Conservation (phyloP, 2,888 invertebrate genomes). For the Boloria euphrosyne region DNA sequence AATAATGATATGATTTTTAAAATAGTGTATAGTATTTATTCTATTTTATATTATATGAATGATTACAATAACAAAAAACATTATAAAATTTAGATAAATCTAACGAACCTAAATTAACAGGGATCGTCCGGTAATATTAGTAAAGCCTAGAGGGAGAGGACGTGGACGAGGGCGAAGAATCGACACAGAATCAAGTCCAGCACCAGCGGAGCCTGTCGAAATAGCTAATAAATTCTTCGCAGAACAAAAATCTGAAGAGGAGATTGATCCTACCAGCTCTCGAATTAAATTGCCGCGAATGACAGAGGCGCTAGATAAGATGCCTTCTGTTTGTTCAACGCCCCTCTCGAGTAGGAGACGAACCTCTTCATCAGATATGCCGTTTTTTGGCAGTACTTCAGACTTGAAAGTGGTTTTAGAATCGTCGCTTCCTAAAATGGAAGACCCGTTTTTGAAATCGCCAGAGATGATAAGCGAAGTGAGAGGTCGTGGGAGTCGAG, state of each 20-base stretch:
- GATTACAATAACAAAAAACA: background rate
- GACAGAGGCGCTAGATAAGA: slow-evolving; percentile 74
- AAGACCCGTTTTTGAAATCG: slow-evolving; percentile 57
- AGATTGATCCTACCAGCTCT: slow-evolving; percentile 73
- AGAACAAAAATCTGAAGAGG: slow-evolving; percentile 46
- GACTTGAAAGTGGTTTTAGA: slow-evolving; percentile 55
- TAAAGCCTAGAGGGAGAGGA: slow-evolving; percentile 66
- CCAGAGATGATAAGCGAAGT: slow-evolving; percentile 51
- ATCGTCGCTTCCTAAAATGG: slow-evolving; percentile 48
- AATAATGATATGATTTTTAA: too few relatives aligned
- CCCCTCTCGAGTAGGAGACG: slow-evolving; percentile 64
- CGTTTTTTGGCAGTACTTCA: slow-evolving; percentile 47
- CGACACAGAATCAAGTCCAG: slow-evolving; percentile 44
- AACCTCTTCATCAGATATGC: slow-evolving; percentile 50
- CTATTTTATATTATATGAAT: background rate
- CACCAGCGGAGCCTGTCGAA: slow-evolving; percentile 47
- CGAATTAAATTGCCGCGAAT: slow-evolving; percentile 73
- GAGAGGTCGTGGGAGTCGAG: slow-evolving; percentile 41
- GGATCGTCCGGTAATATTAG: slow-evolving; percentile 67
- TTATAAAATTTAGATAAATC: background rate
- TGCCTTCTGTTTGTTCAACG: slow-evolving; percentile 62
- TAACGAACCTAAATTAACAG: slow-evolving; percentile 51
- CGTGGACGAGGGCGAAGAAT: slow-evolving; percentile 64
- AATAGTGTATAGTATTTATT: background rate
- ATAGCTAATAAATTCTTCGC: slow-evolving; percentile 47